A percentile compares a stretch with the other conserved stretches of the same genome.
Conservation (phyloP, 2,797 vertebrate genomes). For the Gymnoscopelus microlampas region DNA sequence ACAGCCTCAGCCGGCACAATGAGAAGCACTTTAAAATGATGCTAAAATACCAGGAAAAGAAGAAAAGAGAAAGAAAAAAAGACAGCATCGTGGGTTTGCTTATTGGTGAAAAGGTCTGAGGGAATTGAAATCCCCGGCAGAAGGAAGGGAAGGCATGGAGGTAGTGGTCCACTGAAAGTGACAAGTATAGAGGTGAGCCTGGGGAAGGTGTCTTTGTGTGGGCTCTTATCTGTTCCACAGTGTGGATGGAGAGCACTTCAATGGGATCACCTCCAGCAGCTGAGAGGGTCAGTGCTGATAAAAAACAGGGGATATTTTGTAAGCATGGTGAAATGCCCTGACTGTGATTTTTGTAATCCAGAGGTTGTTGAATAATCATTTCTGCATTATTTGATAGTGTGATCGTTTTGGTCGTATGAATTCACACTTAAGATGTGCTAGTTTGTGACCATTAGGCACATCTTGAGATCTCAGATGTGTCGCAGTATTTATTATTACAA, state of each 20-base stretch:
- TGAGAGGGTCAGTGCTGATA: slow-evolving; percentile 3
- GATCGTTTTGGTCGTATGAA: neutral
- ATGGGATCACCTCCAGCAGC: neutral
- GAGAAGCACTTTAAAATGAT: neutral
- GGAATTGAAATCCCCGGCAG: slow-evolving; percentile 6
- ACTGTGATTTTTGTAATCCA: too few relatives aligned
- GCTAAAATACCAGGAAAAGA: neutral
- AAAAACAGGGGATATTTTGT: neutral
- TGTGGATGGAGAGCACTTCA: neutral
- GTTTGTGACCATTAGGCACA: neutral
- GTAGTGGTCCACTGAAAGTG: neutral
- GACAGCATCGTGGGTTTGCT: neutral
- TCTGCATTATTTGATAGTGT: neutral
- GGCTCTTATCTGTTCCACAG: neutral
- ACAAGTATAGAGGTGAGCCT: slow-evolving; percentile 11
- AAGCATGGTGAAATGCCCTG: neutral
- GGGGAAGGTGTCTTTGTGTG: slow-evolving; percentile 12
- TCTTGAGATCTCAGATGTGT: too few relatives aligned
- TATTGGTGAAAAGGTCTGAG: neutral
- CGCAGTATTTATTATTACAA: too few relatives aligned
- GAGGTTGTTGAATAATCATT: too few relatives aligned
- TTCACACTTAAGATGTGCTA: neutral
- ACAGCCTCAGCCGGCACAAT: neutral
- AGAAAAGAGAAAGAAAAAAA: neutral
- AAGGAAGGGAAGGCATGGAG: neutral